A percentile compares a stretch with the other conserved stretches of the same genome.
These are phyloP conservation scores for Pristionchus entomophagus DNA, from an alignment of 2,888 invertebrate genomes.

Conservation along the genomic window DNA sequence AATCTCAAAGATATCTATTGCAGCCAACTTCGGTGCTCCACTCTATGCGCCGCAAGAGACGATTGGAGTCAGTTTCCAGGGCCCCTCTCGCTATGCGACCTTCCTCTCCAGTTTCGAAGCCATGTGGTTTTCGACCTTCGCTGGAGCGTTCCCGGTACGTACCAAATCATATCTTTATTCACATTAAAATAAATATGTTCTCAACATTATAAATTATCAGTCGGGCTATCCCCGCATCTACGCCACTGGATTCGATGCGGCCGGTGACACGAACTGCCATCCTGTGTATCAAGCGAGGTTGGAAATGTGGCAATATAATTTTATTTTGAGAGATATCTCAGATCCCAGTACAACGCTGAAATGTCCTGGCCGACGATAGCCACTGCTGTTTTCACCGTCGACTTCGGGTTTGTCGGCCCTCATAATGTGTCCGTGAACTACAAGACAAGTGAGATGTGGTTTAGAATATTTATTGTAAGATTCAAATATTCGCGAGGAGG, in stretches of 20 bases:
- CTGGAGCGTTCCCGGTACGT: not conserved
- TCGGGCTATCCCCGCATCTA: not conserved
- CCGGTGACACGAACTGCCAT: not conserved
- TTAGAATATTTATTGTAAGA: not conserved
- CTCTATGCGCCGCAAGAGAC: not conserved
- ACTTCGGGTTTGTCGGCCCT: not conserved
- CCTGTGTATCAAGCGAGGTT: not conserved
- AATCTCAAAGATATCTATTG: too few species aligned
- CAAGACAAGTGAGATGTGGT: not conserved
- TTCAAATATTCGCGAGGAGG: too few species aligned
- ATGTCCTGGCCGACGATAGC: not conserved
- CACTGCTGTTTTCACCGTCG: not conserved
- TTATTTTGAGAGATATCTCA: too few species aligned
- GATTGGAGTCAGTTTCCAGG: not conserved
- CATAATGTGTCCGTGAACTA: slow-evolving; percentile 2
- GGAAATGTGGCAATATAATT: too few species aligned
- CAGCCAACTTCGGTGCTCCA: not conserved
- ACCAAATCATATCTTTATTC: too few species aligned
- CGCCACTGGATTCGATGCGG: not conserved
- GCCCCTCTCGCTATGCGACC: not conserved
- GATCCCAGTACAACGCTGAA: not conserved
- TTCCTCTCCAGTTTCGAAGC: not conserved
- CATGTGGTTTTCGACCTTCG: not conserved
- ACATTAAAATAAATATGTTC: too few species aligned
- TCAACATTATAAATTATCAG: too few species aligned